Conservation (phyloP, 2,888 invertebrate genomes). For the Diarsia dahlii region DNA sequence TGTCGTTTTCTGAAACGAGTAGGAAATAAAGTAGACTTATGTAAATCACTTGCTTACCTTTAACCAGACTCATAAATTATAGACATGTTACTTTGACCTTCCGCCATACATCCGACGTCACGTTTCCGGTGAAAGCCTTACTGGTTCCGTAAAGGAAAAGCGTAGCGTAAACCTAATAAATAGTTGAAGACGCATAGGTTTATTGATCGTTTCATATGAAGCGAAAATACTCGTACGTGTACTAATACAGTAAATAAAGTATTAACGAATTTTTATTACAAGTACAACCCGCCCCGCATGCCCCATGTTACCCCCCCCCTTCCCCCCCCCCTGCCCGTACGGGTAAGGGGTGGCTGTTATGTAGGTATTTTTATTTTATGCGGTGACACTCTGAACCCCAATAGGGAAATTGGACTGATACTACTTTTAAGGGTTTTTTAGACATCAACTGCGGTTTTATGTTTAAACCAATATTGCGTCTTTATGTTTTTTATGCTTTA, state of each 20-base stretch:
- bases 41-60: constrained; percentile 48
- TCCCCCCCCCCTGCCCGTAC: constrained; percentile 17
- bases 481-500: constrained; percentile 83
- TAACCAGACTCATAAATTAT: constrained; percentile 50
- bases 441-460: constrained; percentile 86
- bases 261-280: constrained; percentile 87
- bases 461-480: constrained; percentile 84
- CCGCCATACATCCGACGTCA: constrained; percentile 48
- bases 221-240: constrained; percentile 64
- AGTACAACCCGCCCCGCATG: constrained; percentile 66
- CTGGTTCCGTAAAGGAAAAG: constrained; percentile 50
- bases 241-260: constrained; percentile 83
- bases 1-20: constrained; percentile 11
- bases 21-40: constrained; percentile 14
- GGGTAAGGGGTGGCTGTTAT: constrained; percentile 81
- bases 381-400: constrained; percentile 86
- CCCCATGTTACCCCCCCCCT: not conserved
- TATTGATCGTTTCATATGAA: constrained; percentile 61
- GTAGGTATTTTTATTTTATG: constrained; percentile 89
- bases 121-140: constrained; percentile 53
- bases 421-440: constrained; percentile 89
- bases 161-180: constrained; percentile 52
- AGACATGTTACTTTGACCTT: constrained; percentile 45
- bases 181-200: constrained; percentile 60
- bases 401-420: constrained; percentile 90